Evolutionary conservation across 2,888 invertebrate genomes (phyloP).

Genomic region (Dermolepida albohirtum): DNA sequence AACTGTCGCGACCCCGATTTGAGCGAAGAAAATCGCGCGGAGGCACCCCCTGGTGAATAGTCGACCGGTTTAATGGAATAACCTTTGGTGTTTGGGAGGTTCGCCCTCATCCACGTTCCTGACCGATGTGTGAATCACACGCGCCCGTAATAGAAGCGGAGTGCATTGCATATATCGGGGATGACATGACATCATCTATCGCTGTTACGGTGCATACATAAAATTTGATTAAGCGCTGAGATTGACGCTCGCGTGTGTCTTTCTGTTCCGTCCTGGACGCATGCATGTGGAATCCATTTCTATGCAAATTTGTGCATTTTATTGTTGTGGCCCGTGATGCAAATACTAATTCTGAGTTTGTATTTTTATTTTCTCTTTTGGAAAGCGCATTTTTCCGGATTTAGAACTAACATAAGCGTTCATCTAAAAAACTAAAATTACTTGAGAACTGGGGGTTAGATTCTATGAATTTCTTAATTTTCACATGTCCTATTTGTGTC

Average conservation of each 20-base stretch:
- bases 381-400: neutral
- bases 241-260: constrained; percentile 14
- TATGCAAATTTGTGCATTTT: constrained; percentile 12
- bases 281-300: constrained; percentile 3
- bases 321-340: neutral
- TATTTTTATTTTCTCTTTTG: neutral
- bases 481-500: too few relatives aligned
- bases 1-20: constrained; percentile 33
- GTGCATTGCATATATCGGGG: constrained; percentile 5
- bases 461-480: too few relatives aligned
- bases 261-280: neutral
- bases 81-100: neutral
- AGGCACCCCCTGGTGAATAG: constrained; percentile 34
- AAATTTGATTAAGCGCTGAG: neutral
- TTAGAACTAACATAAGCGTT: too few relatives aligned
- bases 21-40: constrained; percentile 32
- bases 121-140: neutral
- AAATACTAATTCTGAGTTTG: neutral
- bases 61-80: constrained; percentile 13
- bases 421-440: too few relatives aligned
- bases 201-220: neutral
- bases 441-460: too few relatives aligned
- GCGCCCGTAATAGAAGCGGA: too few relatives aligned
- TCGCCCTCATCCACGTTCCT: neutral
- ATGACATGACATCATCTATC: neutral